phyloP scores from a whole-genome alignment of 2,113 vertebrate genomes.

The Dissostichus mawsoni region DNA sequence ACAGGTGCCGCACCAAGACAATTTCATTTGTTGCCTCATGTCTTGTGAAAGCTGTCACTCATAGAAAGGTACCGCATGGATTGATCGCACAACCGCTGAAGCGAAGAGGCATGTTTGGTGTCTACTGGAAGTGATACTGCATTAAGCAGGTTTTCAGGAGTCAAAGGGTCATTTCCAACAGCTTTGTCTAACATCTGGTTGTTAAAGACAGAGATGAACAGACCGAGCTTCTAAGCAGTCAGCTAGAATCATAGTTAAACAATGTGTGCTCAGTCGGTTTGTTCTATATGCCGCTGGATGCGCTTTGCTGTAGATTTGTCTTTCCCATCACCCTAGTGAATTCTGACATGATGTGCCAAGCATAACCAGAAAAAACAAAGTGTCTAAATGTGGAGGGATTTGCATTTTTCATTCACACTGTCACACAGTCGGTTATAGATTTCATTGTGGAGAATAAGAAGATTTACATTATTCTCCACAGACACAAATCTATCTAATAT shows the following conservation, averaged over 20 bases:
- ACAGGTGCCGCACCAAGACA: constrained; percentile 30
- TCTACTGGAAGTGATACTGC: constrained; percentile 9
- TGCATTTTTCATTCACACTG: constrained; percentile 51
- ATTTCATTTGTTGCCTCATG: constrained; percentile 40
- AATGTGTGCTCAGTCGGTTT: constrained; percentile 3
- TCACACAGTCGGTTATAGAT: constrained; percentile 46
- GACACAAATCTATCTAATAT: constrained; percentile 61
- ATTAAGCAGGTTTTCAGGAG: constrained; percentile 24
- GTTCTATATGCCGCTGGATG: constrained; percentile 1
- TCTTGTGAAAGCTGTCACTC: constrained; percentile 50
- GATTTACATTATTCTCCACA: constrained; percentile 51
- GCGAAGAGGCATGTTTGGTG: constrained; percentile 9
- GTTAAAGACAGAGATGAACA: constrained; percentile 18
- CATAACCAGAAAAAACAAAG: constrained; percentile 46
- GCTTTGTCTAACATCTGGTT: constrained; percentile 3
- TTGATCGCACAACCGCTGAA: constrained; percentile 33
- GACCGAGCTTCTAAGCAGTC: background rate
- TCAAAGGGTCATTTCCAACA: constrained; percentile 21
- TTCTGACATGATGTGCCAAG: constrained; percentile 46
- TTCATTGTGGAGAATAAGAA: constrained; percentile 33
- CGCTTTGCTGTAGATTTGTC: constrained; percentile 14
- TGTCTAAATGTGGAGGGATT: constrained; percentile 47
- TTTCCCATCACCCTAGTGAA: constrained; percentile 7
- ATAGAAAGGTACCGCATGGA: constrained; percentile 30
- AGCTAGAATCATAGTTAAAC: background rate